Base-by-base conservation (phyloP, 92 coral and sea anemone species). In the Zoanthus solanderi region DNA sequence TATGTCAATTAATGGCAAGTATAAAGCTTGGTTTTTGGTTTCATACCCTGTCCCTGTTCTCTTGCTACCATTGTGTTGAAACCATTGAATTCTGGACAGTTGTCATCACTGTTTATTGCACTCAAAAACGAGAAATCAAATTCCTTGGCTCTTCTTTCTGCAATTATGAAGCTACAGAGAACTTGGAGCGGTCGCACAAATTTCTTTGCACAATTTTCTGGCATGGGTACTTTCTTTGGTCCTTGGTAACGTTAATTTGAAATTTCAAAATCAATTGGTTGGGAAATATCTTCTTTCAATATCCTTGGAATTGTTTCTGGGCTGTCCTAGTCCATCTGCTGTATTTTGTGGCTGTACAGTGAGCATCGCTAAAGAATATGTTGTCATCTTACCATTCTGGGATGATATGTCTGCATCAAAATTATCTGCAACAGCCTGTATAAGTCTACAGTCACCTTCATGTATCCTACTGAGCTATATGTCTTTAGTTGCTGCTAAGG, bases 401-500 rank as follows among this genome's bases (percentile, higher is more conserved):
- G 95, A 93, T 4, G 92, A 87, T 23, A 90, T 92, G 85, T 88
- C 83, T 6, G 92, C 87, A 28, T 93, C 95, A 79, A 93, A 93
- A 44, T 90, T 90, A 75, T 93, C 93, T 84, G 93, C 92, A 34
- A 93, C 94, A 79, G 83, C 83, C 69, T 93, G 93, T 56, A 90
- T 85, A 58, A 93, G 88, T 1, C 92, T 90, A 18, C 34, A 1
- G 72, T 79, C 46, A 23, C 83, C 90, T 56, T 90, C 46, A 12
- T 88, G 4, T 1, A 93, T 90, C 16, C 92, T 89, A n/a, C 86
- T 85, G 0, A 88, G 92, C 52, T 90, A 66, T 1, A 85, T 79
- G 9, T 88, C 84, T 47, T 32, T 88, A 8, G 84, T 84, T 44
- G 96, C 92, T 69, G 90, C 92, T 78, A 91, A 57, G 52, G 94